Conservation (phyloP, 2,113 vertebrate species). For the Platysteira castanea region DNA sequence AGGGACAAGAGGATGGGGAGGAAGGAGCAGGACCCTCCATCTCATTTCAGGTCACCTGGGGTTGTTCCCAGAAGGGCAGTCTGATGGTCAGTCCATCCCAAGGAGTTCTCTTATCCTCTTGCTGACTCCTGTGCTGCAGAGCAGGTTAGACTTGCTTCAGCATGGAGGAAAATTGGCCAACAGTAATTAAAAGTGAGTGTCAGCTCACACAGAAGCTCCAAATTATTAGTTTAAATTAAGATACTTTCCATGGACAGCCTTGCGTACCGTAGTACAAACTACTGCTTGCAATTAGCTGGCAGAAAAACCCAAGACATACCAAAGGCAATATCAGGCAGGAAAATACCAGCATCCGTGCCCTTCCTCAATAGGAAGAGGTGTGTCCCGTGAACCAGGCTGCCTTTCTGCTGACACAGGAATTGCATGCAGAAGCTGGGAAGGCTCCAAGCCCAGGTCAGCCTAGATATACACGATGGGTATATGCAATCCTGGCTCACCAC, state of each 20-base stretch:
- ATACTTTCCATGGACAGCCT: neutral
- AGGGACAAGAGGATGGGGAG: neutral
- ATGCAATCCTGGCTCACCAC: neutral
- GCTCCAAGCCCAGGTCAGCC: neutral
- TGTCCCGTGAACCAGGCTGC: accelerated
- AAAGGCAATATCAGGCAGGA: neutral
- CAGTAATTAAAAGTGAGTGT: constrained; percentile 20
- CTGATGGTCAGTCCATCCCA: neutral
- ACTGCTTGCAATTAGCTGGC: neutral
- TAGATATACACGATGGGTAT: neutral
- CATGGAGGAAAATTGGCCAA: neutral
- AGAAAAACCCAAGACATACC: neutral
- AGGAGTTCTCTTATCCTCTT: neutral
- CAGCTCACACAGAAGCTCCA: neutral
- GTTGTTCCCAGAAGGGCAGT: neutral
- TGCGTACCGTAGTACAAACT: neutral
- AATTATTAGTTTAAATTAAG: constrained; percentile 26
- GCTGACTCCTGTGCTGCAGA: neutral
- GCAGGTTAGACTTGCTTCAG: neutral
- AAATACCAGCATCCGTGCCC: neutral
- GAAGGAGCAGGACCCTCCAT: neutral
- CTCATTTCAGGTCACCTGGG: neutral
- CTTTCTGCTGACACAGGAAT: constrained; percentile 4
- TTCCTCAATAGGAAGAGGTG: neutral
- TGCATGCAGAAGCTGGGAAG: neutral